phyloP scores from a whole-genome alignment of 2,888 invertebrate species.

The Tenodera sinensis region DNA sequence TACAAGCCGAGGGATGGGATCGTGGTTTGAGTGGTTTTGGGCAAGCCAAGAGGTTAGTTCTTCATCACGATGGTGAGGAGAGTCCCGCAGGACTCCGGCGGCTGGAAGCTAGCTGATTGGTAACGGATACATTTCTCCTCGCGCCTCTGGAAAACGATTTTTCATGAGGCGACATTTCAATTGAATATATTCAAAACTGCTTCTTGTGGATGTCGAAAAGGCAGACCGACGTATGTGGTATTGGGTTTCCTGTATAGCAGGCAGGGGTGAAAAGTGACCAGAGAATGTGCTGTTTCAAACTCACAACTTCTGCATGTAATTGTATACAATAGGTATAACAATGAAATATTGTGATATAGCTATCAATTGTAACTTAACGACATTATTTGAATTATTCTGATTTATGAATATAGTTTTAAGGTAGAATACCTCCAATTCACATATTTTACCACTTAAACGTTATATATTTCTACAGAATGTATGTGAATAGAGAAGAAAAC shows the following conservation, averaged over 20 bases:
- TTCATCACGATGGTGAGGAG: neutral
- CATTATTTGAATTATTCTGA: too few species aligned
- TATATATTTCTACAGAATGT: too few species aligned
- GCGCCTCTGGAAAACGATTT: constrained; percentile 24
- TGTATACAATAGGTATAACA: too few species aligned
- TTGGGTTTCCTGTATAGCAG: neutral
- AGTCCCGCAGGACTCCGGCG: neutral
- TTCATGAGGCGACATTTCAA: constrained; percentile 27
- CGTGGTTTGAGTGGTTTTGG: neutral
- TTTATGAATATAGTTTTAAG: too few species aligned
- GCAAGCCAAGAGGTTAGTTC: neutral
- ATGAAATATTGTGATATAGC: too few species aligned
- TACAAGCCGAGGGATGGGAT: neutral
- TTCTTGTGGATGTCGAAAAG: neutral
- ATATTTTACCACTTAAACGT: too few species aligned
- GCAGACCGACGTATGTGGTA: neutral
- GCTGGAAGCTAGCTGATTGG: neutral
- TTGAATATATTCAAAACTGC: constrained; percentile 20
- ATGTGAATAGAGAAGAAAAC: too few species aligned
- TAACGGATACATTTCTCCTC: neutral
- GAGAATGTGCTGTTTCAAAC: too few species aligned
- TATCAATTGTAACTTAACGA: too few species aligned
- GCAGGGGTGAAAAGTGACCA: neutral
- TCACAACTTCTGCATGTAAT: too few species aligned
- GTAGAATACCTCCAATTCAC: too few species aligned